Evolutionary conservation across 2,113 vertebrate genomes (phyloP).

Genomic region (chimpanzee (Pan troglodytes)): DNA sequence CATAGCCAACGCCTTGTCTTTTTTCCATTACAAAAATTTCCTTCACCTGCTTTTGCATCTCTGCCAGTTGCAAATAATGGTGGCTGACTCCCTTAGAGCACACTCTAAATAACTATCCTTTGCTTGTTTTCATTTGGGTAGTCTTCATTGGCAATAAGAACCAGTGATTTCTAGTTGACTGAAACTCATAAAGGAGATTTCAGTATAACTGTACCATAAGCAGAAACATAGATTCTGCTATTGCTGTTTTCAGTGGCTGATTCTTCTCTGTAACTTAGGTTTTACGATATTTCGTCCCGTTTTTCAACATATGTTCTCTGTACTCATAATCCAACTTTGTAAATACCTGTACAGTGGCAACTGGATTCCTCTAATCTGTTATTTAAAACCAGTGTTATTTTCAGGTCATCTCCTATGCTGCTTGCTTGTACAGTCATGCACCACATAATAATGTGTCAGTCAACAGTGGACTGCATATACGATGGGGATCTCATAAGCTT

Average conservation of each 20-base stretch:
- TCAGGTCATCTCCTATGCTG: neutral
- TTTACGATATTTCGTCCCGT: neutral
- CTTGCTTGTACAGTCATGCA: neutral
- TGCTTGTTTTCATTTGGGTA: neutral
- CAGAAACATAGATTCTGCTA: neutral
- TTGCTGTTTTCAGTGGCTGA: neutral
- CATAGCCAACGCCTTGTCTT: neutral
- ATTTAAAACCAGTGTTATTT: neutral
- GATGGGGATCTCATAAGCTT: neutral
- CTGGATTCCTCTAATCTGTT: neutral
- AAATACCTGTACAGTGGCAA: neutral
- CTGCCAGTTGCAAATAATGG: neutral
- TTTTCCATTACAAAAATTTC: too few species aligned
- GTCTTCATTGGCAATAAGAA: neutral
- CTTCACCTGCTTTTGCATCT: neutral
- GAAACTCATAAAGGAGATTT: neutral
- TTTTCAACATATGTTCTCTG: neutral
- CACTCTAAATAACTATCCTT: too few species aligned
- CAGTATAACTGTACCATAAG: fast-evolving
- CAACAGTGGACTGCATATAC: neutral
- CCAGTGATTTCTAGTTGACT: neutral
- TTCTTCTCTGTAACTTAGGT: neutral
- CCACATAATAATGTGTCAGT: neutral
- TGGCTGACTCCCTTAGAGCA: neutral
- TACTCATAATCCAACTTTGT: neutral